These are phyloP conservation scores for Cynopterus sphinx DNA, from an alignment of 2,797 vertebrate genomes.

Conservation along the genomic window DNA sequence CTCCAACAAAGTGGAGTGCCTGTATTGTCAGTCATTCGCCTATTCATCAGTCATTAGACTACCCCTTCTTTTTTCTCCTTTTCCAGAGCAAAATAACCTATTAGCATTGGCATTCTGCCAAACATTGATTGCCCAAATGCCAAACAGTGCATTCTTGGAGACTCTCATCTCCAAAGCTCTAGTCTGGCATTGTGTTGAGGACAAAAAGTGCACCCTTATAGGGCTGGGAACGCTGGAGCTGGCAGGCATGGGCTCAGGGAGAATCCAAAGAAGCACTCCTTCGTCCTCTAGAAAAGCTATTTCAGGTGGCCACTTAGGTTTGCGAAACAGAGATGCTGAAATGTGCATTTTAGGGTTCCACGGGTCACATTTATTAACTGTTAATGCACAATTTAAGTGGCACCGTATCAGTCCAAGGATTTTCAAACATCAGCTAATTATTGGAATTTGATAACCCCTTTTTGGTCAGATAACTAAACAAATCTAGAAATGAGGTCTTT, in stretches of 20 bases:
- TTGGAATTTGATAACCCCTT: slow-evolving; percentile 24
- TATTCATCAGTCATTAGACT: slow-evolving; percentile 55
- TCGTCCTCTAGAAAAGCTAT: slow-evolving; percentile 40
- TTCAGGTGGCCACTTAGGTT: slow-evolving; percentile 38
- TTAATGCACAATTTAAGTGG: not conserved
- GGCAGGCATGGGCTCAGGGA: slow-evolving; percentile 10
- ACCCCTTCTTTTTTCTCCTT: slow-evolving; percentile 46
- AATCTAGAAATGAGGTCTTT: slow-evolving; percentile 2
- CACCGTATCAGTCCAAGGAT: not conserved
- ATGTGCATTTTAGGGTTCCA: slow-evolving; percentile 4
- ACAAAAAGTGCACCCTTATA: slow-evolving; percentile 20
- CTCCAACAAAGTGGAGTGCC: slow-evolving; percentile 47
- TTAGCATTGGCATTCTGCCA: slow-evolving; percentile 71
- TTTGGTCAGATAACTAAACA: slow-evolving; percentile 16
- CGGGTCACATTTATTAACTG: slow-evolving; percentile 27
- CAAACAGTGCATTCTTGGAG: slow-evolving; percentile 59
- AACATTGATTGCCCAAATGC: slow-evolving; percentile 60
- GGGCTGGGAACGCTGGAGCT: slow-evolving; percentile 27
- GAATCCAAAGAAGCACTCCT: slow-evolving; percentile 18
- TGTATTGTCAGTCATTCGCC: slow-evolving; percentile 51
- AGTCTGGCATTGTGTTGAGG: slow-evolving; percentile 51
- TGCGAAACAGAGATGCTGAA: slow-evolving; percentile 6
- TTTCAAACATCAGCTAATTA: slow-evolving; percentile 36
- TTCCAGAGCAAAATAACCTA: slow-evolving; percentile 71
- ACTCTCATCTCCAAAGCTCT: slow-evolving; percentile 58